Evolutionary conservation across 1,140 invertebrate genomes (phyloP).

Genomic region (Phocides pigmalion): DNA sequence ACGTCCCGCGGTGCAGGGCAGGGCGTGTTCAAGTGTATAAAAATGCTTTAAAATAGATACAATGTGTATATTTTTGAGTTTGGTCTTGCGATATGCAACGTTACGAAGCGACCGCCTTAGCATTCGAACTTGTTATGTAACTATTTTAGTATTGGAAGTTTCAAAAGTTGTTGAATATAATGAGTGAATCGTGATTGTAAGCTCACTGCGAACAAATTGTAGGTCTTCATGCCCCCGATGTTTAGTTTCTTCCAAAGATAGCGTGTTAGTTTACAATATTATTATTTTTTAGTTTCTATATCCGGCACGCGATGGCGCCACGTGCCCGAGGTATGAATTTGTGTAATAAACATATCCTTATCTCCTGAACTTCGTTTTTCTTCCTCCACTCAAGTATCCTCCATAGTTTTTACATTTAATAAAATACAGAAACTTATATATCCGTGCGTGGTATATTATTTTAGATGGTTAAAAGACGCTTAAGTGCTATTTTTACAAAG

Average conservation of each 20-base stretch:
- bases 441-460: too few relatives aligned
- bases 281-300: slow-evolving; percentile 66
- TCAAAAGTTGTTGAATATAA: slow-evolving; percentile 45
- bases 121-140: slow-evolving; percentile 61
- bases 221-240: slow-evolving; percentile 57
- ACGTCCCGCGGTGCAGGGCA: not conserved
- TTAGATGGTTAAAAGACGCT: too few relatives aligned
- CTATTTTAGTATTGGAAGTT: slow-evolving; percentile 72
- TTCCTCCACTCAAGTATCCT: slow-evolving; percentile 32
- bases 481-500: too few relatives aligned
- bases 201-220: slow-evolving; percentile 57
- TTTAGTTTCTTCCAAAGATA: slow-evolving; percentile 82
- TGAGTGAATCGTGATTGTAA: slow-evolving; percentile 40
- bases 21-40: slow-evolving; percentile 5
- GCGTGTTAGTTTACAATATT: slow-evolving; percentile 74
- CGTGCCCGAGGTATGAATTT: slow-evolving; percentile 71
- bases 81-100: not conserved
- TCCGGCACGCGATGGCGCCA: slow-evolving; percentile 41
- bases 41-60: slow-evolving; percentile 17
- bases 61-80: slow-evolving; percentile 34
- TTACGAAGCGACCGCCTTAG: slow-evolving; percentile 48
- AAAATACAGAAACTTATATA: too few relatives aligned
- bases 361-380: slow-evolving; percentile 63
- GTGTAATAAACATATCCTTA: slow-evolving; percentile 82
- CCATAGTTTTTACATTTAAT: too few relatives aligned